A percentile compares a stretch with the other conserved stretches of the same genome.
phyloP scores from a whole-genome alignment of 2,113 vertebrate genomes.

The Lycocorax pyrrhopterus region DNA sequence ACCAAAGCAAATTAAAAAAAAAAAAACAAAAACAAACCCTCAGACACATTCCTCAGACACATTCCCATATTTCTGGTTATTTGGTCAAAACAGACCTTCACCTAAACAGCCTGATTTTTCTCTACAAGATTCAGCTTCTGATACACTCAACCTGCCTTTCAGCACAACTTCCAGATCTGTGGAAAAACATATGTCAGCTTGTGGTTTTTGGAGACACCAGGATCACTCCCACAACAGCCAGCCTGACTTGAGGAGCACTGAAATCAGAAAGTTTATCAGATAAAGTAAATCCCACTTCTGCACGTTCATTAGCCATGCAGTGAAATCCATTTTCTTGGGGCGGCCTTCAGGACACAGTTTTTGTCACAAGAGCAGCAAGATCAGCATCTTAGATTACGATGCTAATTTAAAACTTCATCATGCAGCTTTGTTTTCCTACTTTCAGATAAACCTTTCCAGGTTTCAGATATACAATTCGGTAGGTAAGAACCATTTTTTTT shows the following conservation, averaged over 20 bases:
- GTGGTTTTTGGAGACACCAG: background rate
- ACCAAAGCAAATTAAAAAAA: background rate
- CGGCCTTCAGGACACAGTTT: background rate
- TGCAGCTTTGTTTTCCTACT: background rate
- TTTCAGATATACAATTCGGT: background rate
- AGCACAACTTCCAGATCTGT: background rate
- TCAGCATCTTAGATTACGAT: background rate
- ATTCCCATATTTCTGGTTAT: background rate
- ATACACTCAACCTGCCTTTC: background rate
- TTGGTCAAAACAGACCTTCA: background rate
- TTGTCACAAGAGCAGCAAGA: background rate
- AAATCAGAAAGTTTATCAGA: background rate
- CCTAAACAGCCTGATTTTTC: background rate
- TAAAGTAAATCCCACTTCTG: background rate
- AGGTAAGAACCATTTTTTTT: background rate
- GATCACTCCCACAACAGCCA: background rate
- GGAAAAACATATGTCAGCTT: background rate
- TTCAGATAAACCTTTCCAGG: background rate
- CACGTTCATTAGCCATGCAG: fast-evolving
- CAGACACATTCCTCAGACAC: background rate
- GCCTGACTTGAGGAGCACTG: background rate
- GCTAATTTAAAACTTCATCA: background rate
- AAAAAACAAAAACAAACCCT: background rate
- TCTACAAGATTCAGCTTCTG: background rate
- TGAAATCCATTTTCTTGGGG: background rate